A percentile compares a stretch with the other conserved stretches of the same genome.
These are phyloP conservation scores for Copidosoma floridanum DNA, from an alignment of 1,140 invertebrate species.

Conservation along the genomic window DNA sequence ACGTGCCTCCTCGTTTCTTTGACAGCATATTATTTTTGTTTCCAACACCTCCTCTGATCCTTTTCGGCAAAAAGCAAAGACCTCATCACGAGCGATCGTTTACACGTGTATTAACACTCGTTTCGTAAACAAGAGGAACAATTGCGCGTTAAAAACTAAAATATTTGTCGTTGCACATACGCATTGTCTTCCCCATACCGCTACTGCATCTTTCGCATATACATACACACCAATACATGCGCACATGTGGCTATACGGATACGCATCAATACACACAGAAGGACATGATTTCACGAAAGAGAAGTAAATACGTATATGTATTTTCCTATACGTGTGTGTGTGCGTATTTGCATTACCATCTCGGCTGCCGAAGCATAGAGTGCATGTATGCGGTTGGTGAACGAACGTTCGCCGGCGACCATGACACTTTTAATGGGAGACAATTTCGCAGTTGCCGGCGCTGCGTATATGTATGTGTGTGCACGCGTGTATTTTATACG, in stretches of 20 bases:
- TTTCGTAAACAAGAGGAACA: constrained; percentile 10
- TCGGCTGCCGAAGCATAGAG: too few species aligned
- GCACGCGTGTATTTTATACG: too few species aligned
- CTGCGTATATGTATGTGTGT: neutral
- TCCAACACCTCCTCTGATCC: neutral
- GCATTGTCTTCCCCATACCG: too few species aligned
- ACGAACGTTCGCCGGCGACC: constrained; percentile 30
- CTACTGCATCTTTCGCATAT: too few species aligned
- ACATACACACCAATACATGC: neutral
- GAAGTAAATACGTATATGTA: too few species aligned
- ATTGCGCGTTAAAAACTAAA: constrained; percentile 22
- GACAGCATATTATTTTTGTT: neutral
- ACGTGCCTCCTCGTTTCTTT: neutral
- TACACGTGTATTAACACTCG: neutral
- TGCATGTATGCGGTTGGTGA: too few species aligned
- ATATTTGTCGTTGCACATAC: constrained; percentile 21
- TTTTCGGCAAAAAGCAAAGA: too few species aligned
- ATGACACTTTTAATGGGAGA: constrained; percentile 51
- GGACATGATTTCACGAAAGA: too few species aligned
- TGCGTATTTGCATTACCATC: too few species aligned
- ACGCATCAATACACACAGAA: too few species aligned
- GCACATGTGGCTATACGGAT: neutral
- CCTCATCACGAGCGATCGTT: too few species aligned
- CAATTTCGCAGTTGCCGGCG: constrained; percentile 39
- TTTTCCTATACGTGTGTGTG: too few species aligned